Conservation (phyloP, 2,797 vertebrate genomes). For the Sebastolobus alascanus region DNA sequence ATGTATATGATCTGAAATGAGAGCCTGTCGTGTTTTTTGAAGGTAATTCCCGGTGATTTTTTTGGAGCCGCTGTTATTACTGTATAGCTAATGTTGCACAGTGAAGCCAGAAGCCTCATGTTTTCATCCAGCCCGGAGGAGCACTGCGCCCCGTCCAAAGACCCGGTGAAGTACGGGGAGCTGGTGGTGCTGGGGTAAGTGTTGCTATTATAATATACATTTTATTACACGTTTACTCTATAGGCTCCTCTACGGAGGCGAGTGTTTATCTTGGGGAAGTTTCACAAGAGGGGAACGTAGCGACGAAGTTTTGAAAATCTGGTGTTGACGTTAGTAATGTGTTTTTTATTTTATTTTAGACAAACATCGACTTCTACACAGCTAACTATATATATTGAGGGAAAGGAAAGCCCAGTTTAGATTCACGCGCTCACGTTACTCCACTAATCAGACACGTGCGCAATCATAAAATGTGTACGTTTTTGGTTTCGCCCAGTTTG, state of each 20-base stretch:
- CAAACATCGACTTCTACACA: neutral
- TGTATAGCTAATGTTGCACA: conserved; percentile 65
- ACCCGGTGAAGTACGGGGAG: conserved; percentile 96
- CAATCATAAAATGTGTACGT: conserved; percentile 53
- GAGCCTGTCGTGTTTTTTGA: conserved; percentile 65
- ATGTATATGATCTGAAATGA: conserved; percentile 62
- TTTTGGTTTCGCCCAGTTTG: conserved; percentile 20
- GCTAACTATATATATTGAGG: neutral
- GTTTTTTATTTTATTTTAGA: neutral
- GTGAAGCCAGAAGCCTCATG: conserved; percentile 87
- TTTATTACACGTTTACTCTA: neutral
- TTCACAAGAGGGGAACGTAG: conserved; percentile 37
- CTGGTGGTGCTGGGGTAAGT: conserved; percentile 97
- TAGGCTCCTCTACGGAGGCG: neutral
- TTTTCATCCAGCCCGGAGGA: conserved; percentile 95
- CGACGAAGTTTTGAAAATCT: conserved; percentile 9
- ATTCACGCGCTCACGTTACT: conserved; percentile 80
- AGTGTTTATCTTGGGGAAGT: conserved; percentile 50
- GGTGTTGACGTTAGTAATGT: neutral
- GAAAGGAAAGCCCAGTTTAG: conserved; percentile 22
- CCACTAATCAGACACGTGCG: conserved; percentile 78
- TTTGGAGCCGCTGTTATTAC: conserved; percentile 60
- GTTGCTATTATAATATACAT: neutral
- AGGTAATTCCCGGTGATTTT: conserved; percentile 59
- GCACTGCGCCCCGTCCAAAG: conserved; percentile 93